Evolutionary conservation across 2,113 vertebrate genomes (phyloP).

Genomic region (Hippolais icterina): DNA sequence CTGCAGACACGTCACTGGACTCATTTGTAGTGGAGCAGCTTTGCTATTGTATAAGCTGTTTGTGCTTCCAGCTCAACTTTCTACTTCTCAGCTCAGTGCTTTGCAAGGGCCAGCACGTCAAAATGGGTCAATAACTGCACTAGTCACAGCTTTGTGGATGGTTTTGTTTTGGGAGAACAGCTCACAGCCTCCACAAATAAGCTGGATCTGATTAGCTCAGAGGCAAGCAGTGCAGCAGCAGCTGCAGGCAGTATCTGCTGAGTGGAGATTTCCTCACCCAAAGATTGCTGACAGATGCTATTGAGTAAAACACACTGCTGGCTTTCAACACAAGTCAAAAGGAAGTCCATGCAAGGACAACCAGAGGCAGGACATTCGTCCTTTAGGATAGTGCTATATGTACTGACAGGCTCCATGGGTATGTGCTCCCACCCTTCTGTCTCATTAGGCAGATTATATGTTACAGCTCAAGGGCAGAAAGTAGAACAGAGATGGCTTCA

Average conservation of each 20-base stretch:
- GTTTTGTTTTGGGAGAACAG: background rate
- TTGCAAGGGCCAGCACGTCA: background rate
- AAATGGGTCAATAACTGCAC: background rate
- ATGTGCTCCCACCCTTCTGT: background rate
- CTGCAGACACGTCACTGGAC: accelerated
- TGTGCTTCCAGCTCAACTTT: background rate
- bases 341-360: background rate
- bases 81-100: background rate
- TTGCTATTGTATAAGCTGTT: background rate
- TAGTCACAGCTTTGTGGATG: background rate
- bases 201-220: slow-evolving; percentile 8
- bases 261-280: slow-evolving; percentile 44
- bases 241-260: slow-evolving; percentile 49
- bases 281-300: slow-evolving; percentile 54
- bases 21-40: background rate
- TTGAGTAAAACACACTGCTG: slow-evolving; percentile 37
- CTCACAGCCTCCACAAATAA: background rate
- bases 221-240: slow-evolving; percentile 17
- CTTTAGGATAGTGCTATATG: background rate
- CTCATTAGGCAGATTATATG: background rate
- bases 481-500: background rate
- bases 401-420: background rate
- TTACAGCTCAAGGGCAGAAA: background rate
- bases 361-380: background rate
- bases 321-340: slow-evolving; percentile 23